Evolutionary conservation across 2,888 invertebrate genomes (phyloP), one percentile per base, ranked within the genome.

Genomic region (Agelastica alni): DNA sequence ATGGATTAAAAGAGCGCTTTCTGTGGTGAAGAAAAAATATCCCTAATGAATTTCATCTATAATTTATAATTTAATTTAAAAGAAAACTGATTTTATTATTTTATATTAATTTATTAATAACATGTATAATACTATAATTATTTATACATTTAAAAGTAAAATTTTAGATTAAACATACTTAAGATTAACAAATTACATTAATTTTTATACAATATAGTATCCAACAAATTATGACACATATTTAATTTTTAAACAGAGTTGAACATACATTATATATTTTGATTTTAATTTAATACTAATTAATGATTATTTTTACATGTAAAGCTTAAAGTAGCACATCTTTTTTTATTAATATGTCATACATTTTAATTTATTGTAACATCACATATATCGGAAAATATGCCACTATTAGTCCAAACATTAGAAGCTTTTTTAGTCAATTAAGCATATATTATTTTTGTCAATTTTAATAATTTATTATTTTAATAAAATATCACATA

Each of bases 351-450:
- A 44, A 46, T 46, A 37, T 36, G 59, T 61, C 55, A 59, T 61
- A n/a, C 60, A 64, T 39, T 45, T 53, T 53, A 41, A 53, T 53
- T 73, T 72, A 72, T 73, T 72, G 72, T 72, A 73, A 73, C 73
- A 73, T 73, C 73, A 73, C 72, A 73, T 72, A 70, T 70, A 73
- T 69, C 59, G 65, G 67, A 67, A 64, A 62, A 66, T 69, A 61
- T 61, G n/a, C 63, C 64, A 63, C 58, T 55, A 56, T 54, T 59
- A 61, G 59, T 39, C 37, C 20, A 18, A 20, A 12, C 20, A 39
- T 12, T 18, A 6, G 18, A 20, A 20, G 20, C 20, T 7, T 10
- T 39, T 20, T 39, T 20, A 39, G 37, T 39, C 37, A 12, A 39
- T 20, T 16, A 7, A 10, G 10, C 16, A n/a, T n/a, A n/a, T n/a